Conservation (phyloP, 2,113 vertebrate genomes). For the Sturnira hondurensis region DNA sequence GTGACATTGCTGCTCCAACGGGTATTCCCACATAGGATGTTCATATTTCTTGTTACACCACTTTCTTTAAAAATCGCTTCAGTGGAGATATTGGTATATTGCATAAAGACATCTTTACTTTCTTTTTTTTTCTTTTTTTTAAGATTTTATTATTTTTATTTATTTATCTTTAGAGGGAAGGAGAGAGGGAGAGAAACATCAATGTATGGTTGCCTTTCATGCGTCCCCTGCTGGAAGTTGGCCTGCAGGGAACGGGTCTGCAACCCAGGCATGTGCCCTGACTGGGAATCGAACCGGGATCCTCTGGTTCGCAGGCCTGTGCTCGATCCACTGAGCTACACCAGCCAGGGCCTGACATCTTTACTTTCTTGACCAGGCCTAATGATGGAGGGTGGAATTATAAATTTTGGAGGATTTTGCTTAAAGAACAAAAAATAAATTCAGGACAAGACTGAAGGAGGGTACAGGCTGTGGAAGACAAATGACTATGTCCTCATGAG, state of each 20-base stretch:
- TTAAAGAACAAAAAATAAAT: neutral
- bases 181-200: no score
- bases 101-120: neutral
- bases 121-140: no score
- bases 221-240: no score
- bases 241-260: no score
- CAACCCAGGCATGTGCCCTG: no score
- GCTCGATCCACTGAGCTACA: no score
- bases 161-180: no score
- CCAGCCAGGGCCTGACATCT: no score
- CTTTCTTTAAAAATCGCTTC: neutral
- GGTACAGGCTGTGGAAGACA: neutral
- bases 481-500: neutral
- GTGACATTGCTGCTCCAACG: neutral
- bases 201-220: no score
- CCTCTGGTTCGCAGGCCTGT: no score
- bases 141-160: no score
- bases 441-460: neutral
- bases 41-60: neutral
- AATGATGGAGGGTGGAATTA: neutral
- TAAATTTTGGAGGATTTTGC: neutral
- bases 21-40: neutral
- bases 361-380: constrained; percentile 24
- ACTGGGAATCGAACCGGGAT: no score
- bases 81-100: neutral